Conservation (phyloP, 2,888 invertebrate genomes). For the Caradrina clavipalpis region DNA sequence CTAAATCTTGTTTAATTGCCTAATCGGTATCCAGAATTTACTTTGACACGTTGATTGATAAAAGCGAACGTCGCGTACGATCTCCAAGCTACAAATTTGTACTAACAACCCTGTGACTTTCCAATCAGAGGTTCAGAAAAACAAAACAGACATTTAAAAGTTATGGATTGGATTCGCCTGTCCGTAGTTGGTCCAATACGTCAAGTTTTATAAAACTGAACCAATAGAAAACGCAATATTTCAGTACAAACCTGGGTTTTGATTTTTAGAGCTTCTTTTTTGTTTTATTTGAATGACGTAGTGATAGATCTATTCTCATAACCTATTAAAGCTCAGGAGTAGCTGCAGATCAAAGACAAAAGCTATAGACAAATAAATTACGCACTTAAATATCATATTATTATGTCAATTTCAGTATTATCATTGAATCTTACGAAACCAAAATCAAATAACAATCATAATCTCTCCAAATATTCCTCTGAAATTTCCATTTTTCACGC, state of each 20-base stretch:
- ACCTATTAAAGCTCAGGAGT: no score
- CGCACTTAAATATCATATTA: no score
- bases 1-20: conserved; percentile 19
- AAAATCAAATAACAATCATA: background rate
- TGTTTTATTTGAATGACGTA: background rate
- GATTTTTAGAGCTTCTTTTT: background rate
- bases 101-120: conserved; percentile 27
- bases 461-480: background rate
- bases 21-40: conserved; percentile 31
- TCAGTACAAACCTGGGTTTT: background rate
- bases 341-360: no score
- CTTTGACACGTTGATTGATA: conserved; percentile 50
- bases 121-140: conserved; percentile 33
- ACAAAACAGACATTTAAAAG: conserved; percentile 25
- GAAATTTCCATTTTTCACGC: conserved; percentile 16
- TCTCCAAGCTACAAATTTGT: conserved; percentile 31
- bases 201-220: background rate
- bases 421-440: background rate
- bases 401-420: background rate
- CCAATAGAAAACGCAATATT: background rate
- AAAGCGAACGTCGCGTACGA: conserved; percentile 30
- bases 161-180: background rate
- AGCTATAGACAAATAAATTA: no score
- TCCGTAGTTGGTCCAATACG: background rate
- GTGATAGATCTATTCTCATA: no score